Evolutionary conservation across 2,113 vertebrate species (phyloP), one percentile per base, ranked within the genome.

Genomic region (Apteryx mantelli): DNA sequence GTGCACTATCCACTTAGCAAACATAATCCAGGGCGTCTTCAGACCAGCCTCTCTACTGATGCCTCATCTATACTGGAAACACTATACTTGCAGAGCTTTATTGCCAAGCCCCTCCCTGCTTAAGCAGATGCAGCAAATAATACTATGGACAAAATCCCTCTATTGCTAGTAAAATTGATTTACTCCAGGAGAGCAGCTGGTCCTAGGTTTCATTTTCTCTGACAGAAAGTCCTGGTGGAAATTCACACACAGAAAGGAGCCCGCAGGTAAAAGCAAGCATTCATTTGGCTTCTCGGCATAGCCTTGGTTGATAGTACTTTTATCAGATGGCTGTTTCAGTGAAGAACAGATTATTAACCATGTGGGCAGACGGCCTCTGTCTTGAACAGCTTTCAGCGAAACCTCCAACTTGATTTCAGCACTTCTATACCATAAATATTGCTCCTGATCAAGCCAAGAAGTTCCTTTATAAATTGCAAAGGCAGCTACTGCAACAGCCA

Each of bases 61-160:
- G 68, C 42, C 64, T 86, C 82, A 55, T 53, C 71, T 46, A 55
- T 13, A 4, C 26, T 8, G 53, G 82, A 88, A 94, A 83, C 5
- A 10, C 32, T 71, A 79, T 9, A 48, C 65, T 52, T 50, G 6
- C 66, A 44, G 1, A 32, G 82, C 34, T 77, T 80, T 86, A 65
- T 22, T 83, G 21, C 71, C 55, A 88, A 80, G 48, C 5, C 40
- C 36, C 76, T 88, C 55, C 55, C 70, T 88, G 30, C 80, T 83
- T 63, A 93, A 91, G 83, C 21, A 82, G 32, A 48, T 64, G 69
- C n/a, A 78, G 73, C 91, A 90, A 66, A 90, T 74, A 55, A 91
- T 90, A 61, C 26, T 22, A 80, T 2, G 36, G 34, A 53, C n/a
- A 74, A 94, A 94, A 87, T 75, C 40, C 42, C 86, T 8, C 30